Percentiles rank a stretch among this genome's conserved stretches.
phyloP scores from a whole-genome alignment of 2,888 invertebrate genomes.

The Cancer borealis region DNA sequence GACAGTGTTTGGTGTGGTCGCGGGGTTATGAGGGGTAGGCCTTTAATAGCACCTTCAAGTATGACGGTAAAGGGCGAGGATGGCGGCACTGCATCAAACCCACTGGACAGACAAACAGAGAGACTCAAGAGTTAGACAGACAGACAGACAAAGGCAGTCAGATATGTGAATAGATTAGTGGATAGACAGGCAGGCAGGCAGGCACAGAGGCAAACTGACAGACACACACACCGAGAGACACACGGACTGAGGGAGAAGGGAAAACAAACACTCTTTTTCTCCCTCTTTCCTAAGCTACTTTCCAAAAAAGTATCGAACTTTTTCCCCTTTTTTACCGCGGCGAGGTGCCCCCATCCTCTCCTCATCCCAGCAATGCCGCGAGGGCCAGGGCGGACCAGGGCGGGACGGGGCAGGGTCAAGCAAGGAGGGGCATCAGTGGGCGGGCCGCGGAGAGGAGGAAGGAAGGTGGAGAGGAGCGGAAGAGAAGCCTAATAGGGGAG shows the following conservation, averaged over 20 bases:
- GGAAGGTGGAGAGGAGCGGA: neutral
- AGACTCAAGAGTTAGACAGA: neutral
- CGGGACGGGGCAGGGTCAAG: neutral
- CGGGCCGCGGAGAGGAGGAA: neutral
- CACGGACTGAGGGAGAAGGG: neutral
- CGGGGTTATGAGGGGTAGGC: too few relatives aligned
- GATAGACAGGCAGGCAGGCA: neutral
- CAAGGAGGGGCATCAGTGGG: neutral
- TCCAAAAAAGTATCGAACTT: neutral
- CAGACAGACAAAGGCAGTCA: neutral
- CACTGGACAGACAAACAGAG: neutral
- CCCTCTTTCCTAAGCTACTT: neutral
- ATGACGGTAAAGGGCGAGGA: neutral
- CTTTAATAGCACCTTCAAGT: too few relatives aligned
- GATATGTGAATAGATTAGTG: neutral
- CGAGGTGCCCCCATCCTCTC: neutral
- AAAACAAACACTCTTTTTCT: neutral
- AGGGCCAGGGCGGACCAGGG: neutral
- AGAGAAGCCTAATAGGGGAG: neutral
- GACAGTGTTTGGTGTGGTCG: neutral
- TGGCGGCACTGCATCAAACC: neutral
- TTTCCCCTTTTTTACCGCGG: neutral
- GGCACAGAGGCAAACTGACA: neutral
- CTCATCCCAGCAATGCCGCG: constrained; percentile 7
- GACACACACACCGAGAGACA: constrained; percentile 21